Evolutionary conservation across 2,888 invertebrate genomes (phyloP), one percentile per base, ranked within the genome.

Genomic region (Patella caerulea): DNA sequence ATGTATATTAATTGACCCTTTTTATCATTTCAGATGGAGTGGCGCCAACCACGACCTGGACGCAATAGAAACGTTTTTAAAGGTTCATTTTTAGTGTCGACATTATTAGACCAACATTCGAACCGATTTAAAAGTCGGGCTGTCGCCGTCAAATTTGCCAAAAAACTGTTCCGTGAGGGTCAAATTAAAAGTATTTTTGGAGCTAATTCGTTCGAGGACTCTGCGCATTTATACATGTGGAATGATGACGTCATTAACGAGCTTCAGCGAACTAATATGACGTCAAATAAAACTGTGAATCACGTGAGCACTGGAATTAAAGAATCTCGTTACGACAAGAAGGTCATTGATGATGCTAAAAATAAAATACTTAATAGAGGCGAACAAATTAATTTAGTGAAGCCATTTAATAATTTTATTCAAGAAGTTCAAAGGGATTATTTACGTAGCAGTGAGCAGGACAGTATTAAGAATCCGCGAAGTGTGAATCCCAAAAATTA

Each of bases 21-120:
- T 73, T 70, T 71, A n/a, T 52, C 77, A 34, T 85, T 86, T 70
- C 85, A 87, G 87, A 86, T 86, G 86, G 85, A 85, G 76, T 81
- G 83, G 76, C 79, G 81, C 59, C 78, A 82, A 69, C 77, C 81
- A 45, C 78, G 79, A 15, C 76, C 77, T 78, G 79, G 76, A 19
- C 77, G 77, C 29, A 86, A 83, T 71, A 79, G 83, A 53, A 81
- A 87, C 75, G 86, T 88, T 9, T 90, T 90, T 80, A 88, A 88
- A 82, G 90, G 90, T 7, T 87, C 88, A 17, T 85, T 87, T 52
- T 82, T 90, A 65, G 88, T 90, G n/a, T 85, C 88, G n/a, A 85
- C 87, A 14, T 83, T 90, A 54, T 81, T 88, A 70, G 88, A 89
- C 72, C 84, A 86, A 11, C 84, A 88, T 79, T 85, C 86, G 1